Conservation (phyloP, 2,797 vertebrate genomes). For the Pagetopsis macropterus region DNA sequence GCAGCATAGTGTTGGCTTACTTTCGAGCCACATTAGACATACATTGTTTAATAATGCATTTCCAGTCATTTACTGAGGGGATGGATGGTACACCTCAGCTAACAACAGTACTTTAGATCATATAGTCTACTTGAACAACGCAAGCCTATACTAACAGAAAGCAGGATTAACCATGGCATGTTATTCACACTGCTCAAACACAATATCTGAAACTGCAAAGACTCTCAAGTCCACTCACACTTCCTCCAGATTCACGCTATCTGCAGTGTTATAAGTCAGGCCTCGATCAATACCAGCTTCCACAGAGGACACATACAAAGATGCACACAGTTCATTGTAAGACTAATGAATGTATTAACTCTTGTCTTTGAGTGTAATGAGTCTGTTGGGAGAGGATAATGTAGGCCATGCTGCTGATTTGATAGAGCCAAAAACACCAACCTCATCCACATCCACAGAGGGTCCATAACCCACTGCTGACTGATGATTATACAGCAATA, state of each 20-base stretch:
- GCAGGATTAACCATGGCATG: background rate
- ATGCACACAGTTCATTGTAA: conserved; percentile 50
- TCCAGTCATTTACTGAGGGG: background rate
- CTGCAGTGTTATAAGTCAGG: conserved; percentile 10
- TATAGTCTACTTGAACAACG: background rate
- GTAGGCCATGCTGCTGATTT: conserved; percentile 47
- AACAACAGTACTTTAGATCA: conserved; percentile 7
- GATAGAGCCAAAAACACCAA: conserved; percentile 52
- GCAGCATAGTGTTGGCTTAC: conserved; percentile 7
- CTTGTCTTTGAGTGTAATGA: conserved; percentile 48
- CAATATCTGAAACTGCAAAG: conserved; percentile 5
- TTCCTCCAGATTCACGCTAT: conserved; percentile 23
- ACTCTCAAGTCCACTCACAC: conserved; percentile 7
- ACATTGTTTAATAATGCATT: background rate
- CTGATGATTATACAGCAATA: conserved; percentile 44
- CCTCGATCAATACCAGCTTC: conserved; percentile 23
- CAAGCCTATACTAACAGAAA: conserved; percentile 8
- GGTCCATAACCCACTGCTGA: conserved; percentile 26
- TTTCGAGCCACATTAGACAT: conserved; percentile 13
- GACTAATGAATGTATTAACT: conserved; percentile 54
- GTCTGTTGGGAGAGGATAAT: conserved; percentile 52
- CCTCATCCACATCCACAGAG: conserved; percentile 21
- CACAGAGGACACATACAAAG: conserved; percentile 43
- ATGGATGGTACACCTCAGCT: background rate
- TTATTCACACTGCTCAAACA: conserved; percentile 4